Evolutionary conservation across 2,797 vertebrate species (phyloP), one percentile per base, ranked within the genome.

Genomic region (Chaunax sp.): DNA sequence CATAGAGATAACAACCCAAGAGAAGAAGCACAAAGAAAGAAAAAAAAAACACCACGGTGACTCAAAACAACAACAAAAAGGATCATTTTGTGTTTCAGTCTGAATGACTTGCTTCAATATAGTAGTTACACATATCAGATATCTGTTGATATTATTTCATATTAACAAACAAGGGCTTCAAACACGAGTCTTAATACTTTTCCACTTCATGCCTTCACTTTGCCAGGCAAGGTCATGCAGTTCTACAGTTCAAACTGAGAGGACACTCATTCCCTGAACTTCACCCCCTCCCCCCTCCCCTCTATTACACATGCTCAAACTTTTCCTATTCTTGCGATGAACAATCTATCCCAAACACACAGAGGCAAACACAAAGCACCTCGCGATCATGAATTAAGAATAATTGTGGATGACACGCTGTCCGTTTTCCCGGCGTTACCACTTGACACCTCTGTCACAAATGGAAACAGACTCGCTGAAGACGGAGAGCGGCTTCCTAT

Each of bases 361-460:
- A 54, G 18, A 37, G 12, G 41, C 57, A 28, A 51, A 50, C 38
- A 26, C 28, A 19, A 35, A 50, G n/a, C 28, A 63, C 77, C 71
- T 69, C 38, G 30, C 23, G 13, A 65, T 51, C 45, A 68, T 77
- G 46, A 6, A 64, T 56, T 63, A 64, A 59, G 44, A 53, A 45
- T 9, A 38, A 72, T 77, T 73, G 41, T 30, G 19, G 45, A n/a
- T 55, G 67, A 80, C 59, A 56, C 47, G 57, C 66, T 74, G 64
- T 68, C 61, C 54, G 38, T 83, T 78, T 79, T 58, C 77, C 75
- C 78, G 45, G 55, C 64, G 78, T 74, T 49, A 67, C 57, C 65
- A 56, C 63, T 70, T 22, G 47, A 35, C 44, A 52, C 30, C 58
- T 63, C 62, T 38, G 57, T 78, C 72, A 35, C 64, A 60, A 59